Conservation (phyloP, 2,113 vertebrate species). For the Lycocorax pyrrhopterus region DNA sequence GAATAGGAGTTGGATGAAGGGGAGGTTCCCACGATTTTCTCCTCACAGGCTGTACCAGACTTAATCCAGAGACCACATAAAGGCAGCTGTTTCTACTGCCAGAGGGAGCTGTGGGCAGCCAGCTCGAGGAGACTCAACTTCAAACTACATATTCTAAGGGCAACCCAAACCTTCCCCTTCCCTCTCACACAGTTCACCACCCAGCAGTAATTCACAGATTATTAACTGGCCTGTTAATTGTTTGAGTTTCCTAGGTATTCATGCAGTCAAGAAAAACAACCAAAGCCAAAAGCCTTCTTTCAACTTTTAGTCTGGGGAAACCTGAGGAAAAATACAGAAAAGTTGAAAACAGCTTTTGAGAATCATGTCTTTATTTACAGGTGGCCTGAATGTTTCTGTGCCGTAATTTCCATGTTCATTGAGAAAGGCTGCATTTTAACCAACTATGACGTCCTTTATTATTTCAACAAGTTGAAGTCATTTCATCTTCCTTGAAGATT, state of each 20-base stretch:
- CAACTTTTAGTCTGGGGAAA: background rate
- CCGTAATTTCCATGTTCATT: background rate
- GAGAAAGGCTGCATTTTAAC: background rate
- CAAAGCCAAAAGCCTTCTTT: background rate
- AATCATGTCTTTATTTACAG: background rate
- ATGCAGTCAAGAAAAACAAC: background rate
- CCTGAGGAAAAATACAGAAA: background rate
- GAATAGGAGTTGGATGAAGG: background rate
- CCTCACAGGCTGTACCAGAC: background rate
- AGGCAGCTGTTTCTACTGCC: constrained; percentile 9
- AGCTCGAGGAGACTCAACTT: background rate
- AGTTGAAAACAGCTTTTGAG: background rate
- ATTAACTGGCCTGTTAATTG: background rate
- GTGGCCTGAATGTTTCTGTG: background rate
- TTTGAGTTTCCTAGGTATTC: background rate
- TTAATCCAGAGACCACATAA: constrained; percentile 21
- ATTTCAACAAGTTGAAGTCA: background rate
- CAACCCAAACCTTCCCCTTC: background rate
- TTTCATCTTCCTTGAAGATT: background rate
- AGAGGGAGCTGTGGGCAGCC: constrained; percentile 4
- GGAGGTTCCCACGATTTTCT: constrained; percentile 29
- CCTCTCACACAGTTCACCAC: background rate
- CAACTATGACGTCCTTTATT: background rate
- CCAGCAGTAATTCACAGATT: background rate
- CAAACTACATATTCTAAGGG: background rate